These are phyloP conservation scores for Eugnorisma glareosa DNA, from an alignment of 2,888 invertebrate species.

Conservation along the genomic window DNA sequence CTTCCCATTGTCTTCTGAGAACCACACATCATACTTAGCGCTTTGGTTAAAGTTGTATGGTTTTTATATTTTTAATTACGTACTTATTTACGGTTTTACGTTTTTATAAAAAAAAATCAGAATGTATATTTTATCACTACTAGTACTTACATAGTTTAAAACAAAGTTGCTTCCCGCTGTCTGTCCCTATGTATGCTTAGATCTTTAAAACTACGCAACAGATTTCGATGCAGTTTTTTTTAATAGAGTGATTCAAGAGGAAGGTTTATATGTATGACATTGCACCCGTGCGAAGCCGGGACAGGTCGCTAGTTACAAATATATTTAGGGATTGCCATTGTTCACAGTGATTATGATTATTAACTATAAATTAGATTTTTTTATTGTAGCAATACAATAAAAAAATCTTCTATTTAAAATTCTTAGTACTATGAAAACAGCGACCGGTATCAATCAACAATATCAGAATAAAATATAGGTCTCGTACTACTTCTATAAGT, in stretches of 20 bases:
- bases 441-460: not conserved
- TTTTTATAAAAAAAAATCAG: not conserved
- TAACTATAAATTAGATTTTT: too few species aligned
- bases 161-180: too few species aligned
- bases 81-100: not conserved
- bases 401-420: not conserved
- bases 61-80: not conserved
- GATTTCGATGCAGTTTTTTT: too few species aligned
- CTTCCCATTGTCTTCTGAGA: slow-evolving; percentile 29
- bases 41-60: not conserved
- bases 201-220: too few species aligned
- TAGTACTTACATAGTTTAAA: too few species aligned
- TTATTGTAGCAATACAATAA: too few species aligned
- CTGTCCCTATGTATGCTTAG: too few species aligned
- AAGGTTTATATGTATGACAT: too few species aligned
- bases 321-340: not conserved
- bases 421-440: not conserved
- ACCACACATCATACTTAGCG: not conserved
- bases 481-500: not conserved
- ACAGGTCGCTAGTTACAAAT: too few species aligned
- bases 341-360: not conserved
- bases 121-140: too few species aligned
- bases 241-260: too few species aligned
- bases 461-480: slow-evolving; percentile 1
- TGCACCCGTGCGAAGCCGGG: too few species aligned